Conservation (phyloP, 2,113 vertebrate species). For the Sterrhoptilus dennistouni region DNA sequence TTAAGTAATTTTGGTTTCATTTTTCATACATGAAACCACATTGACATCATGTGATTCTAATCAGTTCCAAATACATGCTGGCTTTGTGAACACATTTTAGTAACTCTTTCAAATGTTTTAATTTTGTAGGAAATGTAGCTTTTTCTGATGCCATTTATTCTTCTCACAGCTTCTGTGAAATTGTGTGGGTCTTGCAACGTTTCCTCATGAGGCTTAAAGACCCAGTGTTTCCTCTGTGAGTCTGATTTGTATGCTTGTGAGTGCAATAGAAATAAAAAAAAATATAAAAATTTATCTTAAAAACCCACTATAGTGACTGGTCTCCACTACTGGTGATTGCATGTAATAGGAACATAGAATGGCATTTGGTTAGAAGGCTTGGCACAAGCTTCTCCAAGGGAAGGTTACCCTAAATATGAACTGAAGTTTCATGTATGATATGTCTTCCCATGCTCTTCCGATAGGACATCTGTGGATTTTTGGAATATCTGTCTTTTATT, state of each 20-base stretch:
- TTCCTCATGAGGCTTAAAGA: neutral
- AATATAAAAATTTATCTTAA: neutral
- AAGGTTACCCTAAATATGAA: neutral
- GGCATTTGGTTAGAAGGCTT: neutral
- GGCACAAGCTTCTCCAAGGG: neutral
- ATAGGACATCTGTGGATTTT: neutral
- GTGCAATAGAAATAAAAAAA: neutral
- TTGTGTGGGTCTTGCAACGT: accelerated
- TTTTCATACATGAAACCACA: neutral
- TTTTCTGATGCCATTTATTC: neutral
- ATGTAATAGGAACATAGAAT: neutral
- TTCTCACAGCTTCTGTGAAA: neutral
- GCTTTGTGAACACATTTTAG: neutral
- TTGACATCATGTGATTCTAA: neutral
- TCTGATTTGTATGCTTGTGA: neutral
- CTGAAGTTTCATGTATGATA: neutral
- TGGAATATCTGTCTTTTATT: neutral
- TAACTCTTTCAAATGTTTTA: neutral
- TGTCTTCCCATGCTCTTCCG: neutral
- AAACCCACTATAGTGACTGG: neutral
- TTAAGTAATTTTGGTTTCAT: neutral
- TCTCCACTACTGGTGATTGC: neutral
- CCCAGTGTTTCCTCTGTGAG: neutral
- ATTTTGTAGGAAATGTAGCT: neutral
- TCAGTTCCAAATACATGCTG: neutral